Evolutionary conservation across 1,140 invertebrate genomes (phyloP).

Genomic region (Aphelinus certus): DNA sequence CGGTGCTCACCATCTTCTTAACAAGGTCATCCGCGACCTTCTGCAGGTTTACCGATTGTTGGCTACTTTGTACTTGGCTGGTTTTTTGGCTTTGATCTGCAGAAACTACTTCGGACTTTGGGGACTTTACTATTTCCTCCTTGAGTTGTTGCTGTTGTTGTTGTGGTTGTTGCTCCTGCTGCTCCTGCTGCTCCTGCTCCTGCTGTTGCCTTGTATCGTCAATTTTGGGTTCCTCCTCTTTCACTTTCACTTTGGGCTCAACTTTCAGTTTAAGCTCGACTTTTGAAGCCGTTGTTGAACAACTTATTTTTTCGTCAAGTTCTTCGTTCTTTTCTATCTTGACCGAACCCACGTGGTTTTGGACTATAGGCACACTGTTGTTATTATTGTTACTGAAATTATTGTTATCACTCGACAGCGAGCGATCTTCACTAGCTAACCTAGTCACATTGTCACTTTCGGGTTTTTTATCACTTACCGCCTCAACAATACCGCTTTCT

Average conservation of each 20-base stretch:
- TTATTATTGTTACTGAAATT: slow-evolving; percentile 51
- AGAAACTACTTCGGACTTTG: slow-evolving; percentile 47
- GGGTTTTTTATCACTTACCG: slow-evolving; percentile 47
- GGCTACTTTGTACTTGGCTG: slow-evolving; percentile 49
- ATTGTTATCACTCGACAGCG: slow-evolving; percentile 27
- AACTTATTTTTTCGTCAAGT: too few species aligned
- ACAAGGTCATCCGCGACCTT: slow-evolving; percentile 56
- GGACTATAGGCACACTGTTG: slow-evolving; percentile 61
- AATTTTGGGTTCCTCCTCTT: slow-evolving; percentile 52
- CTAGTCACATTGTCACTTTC: slow-evolving; percentile 43
- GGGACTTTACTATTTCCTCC: not conserved
- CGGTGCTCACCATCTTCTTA: slow-evolving; percentile 49
- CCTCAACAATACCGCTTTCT: not conserved
- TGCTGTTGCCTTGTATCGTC: slow-evolving; percentile 59
- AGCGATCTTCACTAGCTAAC: slow-evolving; percentile 47
- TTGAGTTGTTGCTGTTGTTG: not conserved
- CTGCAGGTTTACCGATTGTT: slow-evolving; percentile 52
- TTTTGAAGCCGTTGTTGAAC: not conserved
- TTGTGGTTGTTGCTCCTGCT: not conserved
- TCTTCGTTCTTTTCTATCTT: slow-evolving; percentile 48
- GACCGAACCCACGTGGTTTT: slow-evolving; percentile 60
- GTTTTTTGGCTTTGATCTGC: slow-evolving; percentile 59
- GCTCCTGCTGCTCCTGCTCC: not conserved
- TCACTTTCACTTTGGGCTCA: slow-evolving; percentile 50
- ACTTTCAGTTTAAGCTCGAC: slow-evolving; percentile 13